Conservation (phyloP, 2,113 vertebrate species). For the Antennarius striatus region DNA sequence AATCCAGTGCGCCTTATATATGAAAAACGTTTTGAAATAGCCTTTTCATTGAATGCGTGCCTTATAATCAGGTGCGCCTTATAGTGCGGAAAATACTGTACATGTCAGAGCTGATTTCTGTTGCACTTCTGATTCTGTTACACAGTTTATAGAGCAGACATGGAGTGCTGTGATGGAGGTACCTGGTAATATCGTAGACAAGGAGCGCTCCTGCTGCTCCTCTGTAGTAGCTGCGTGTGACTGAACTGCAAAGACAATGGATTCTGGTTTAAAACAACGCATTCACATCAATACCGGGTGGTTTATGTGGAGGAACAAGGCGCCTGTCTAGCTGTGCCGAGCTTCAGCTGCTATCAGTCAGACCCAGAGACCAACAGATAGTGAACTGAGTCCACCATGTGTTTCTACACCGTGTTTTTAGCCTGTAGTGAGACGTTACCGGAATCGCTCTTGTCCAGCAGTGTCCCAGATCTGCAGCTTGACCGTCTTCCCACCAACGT, state of each 20-base stretch:
- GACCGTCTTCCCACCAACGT: conserved; percentile 90
- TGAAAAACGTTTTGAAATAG: too few relatives aligned
- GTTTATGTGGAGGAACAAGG: too few relatives aligned
- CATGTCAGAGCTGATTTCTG: too few relatives aligned
- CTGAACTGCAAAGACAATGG: conserved; percentile 78
- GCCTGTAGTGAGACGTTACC: conserved; percentile 67
- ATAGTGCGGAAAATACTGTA: too few relatives aligned
- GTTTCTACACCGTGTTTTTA: too few relatives aligned
- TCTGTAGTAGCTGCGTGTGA: conserved; percentile 93
- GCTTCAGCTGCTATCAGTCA: too few relatives aligned
- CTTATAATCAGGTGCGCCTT: too few relatives aligned
- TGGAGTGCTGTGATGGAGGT: neutral
- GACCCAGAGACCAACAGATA: too few relatives aligned
- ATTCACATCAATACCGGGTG: neutral
- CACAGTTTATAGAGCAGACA: neutral
- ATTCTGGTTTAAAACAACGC: neutral
- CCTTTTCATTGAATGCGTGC: too few relatives aligned
- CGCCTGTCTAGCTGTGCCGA: too few relatives aligned
- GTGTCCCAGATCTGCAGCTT: conserved; percentile 97
- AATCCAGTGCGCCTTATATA: too few relatives aligned
- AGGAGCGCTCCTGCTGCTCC: conserved; percentile 91
- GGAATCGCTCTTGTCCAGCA: conserved; percentile 91
- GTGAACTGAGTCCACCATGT: too few relatives aligned
- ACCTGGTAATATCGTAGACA: conserved; percentile 95
- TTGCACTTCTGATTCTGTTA: neutral